Conservation (phyloP, 64 coral and sea anemone species). For the Astreopora myriophthalma region DNA sequence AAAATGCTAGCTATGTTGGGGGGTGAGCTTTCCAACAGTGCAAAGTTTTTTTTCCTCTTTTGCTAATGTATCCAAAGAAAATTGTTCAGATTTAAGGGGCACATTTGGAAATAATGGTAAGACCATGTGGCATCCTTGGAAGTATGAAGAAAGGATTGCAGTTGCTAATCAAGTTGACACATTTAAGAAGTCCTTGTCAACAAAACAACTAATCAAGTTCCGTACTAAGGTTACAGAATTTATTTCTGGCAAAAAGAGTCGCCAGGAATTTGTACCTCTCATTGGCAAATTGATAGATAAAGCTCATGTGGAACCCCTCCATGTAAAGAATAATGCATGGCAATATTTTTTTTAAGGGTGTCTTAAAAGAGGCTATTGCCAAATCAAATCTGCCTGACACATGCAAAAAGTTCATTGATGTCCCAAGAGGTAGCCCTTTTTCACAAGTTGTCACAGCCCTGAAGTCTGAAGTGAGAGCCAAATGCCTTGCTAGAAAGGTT, state of each 20-base stretch:
- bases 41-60: slow-evolving; percentile 5
- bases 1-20: not conserved
- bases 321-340: slow-evolving; percentile 82
- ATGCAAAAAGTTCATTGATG: slow-evolving; percentile 41
- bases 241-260: slow-evolving; percentile 72
- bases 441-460: slow-evolving; percentile 59
- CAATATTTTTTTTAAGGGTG: slow-evolving; percentile 65
- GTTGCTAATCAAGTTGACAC: slow-evolving; percentile 45
- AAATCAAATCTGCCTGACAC: not conserved
- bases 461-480: slow-evolving; percentile 67
- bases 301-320: slow-evolving; percentile 74
- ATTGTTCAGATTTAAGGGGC: not conserved
- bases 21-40: not conserved
- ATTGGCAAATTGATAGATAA: slow-evolving; percentile 74
- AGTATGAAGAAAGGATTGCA: slow-evolving; percentile 29
- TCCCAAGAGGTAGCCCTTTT: slow-evolving; percentile 69
- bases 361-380: slow-evolving; percentile 46
- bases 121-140: slow-evolving; percentile 74
- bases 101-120: slow-evolving; percentile 5
- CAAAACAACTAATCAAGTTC: slow-evolving; percentile 37
- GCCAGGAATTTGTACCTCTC: slow-evolving; percentile 70
- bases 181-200: slow-evolving; percentile 33
- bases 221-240: slow-evolving; percentile 57
- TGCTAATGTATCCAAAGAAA: not conserved
- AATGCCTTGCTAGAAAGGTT: slow-evolving; percentile 64